A percentile compares a stretch with the other conserved stretches of the same genome.
Evolutionary conservation across 2,113 vertebrate species (phyloP).

Genomic region (Megaceryle torquata): DNA sequence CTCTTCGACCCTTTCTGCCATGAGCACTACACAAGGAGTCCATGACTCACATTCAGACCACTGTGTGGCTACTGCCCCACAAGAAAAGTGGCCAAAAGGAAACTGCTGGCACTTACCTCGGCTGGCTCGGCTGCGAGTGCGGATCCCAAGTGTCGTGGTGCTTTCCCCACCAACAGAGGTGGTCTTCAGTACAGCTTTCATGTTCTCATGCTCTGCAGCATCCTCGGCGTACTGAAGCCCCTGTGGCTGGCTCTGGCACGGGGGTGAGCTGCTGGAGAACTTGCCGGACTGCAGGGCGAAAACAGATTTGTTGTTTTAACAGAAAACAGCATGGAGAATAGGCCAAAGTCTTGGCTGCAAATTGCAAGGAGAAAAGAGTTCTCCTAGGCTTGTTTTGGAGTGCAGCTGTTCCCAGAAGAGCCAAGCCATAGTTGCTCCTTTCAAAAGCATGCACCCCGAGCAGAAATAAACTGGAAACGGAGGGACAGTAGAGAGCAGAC

Average conservation of each 20-base stretch:
- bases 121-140: conserved; percentile 83
- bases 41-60: fast-evolving
- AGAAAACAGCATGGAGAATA: background rate
- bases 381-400: background rate
- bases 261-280: conserved; percentile 78
- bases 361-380: background rate
- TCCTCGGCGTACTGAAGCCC: conserved; percentile 87
- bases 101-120: conserved; percentile 66
- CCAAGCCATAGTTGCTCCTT: background rate
- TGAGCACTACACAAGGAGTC: fast-evolving
- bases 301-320: background rate
- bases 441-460: background rate
- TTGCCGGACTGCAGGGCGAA: conserved; percentile 83
- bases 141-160: conserved; percentile 77
- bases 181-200: conserved; percentile 92
- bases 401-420: background rate
- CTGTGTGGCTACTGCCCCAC: fast-evolving
- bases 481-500: background rate
- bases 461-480: background rate
- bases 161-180: conserved; percentile 70
- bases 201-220: conserved; percentile 90
- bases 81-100: background rate
- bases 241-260: conserved; percentile 73
- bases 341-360: fast-evolving
- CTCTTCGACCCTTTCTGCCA: background rate